These are phyloP conservation scores for Pachymerium ferrugineum DNA, from an alignment of 2,888 invertebrate species.

Conservation along the genomic window DNA sequence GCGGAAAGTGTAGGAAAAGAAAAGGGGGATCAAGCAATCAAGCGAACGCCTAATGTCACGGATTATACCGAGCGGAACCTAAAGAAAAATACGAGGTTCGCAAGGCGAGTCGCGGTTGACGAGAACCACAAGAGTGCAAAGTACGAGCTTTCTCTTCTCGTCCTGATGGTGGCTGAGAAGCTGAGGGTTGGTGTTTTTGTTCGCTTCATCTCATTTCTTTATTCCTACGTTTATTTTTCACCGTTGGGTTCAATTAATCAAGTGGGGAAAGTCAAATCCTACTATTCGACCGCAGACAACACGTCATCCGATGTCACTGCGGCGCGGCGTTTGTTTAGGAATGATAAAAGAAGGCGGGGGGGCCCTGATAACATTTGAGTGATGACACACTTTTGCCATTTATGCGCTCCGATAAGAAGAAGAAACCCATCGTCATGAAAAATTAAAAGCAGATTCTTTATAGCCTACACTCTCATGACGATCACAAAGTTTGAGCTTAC, in stretches of 20 bases:
- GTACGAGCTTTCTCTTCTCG: neutral
- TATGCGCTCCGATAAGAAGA: neutral
- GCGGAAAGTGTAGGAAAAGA: neutral
- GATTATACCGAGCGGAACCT: conserved; percentile 7
- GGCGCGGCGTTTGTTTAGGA: neutral
- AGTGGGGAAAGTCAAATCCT: neutral
- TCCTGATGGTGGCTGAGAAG: neutral
- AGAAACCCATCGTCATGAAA: too few relatives aligned
- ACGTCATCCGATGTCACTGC: neutral
- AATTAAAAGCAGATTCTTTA: too few relatives aligned
- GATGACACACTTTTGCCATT: conserved; percentile 1
- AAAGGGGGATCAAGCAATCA: conserved; percentile 2
- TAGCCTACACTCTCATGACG: too few relatives aligned
- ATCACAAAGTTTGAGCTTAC: conserved; percentile 61
- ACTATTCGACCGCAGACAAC: neutral
- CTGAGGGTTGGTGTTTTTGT: neutral
- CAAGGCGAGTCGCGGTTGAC: neutral
- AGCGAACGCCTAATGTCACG: conserved; percentile 5
- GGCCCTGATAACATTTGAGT: neutral
- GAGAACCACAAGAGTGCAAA: neutral
- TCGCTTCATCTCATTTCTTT: neutral
- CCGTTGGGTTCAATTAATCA: neutral
- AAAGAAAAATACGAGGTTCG: conserved; percentile 1
- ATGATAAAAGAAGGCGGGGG: neutral
- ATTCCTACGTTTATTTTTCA: neutral